A percentile compares a stretch with the other conserved stretches of the same genome.
Conservation (phyloP, 1,140 invertebrate species). For the Orchesella cincta region DNA sequence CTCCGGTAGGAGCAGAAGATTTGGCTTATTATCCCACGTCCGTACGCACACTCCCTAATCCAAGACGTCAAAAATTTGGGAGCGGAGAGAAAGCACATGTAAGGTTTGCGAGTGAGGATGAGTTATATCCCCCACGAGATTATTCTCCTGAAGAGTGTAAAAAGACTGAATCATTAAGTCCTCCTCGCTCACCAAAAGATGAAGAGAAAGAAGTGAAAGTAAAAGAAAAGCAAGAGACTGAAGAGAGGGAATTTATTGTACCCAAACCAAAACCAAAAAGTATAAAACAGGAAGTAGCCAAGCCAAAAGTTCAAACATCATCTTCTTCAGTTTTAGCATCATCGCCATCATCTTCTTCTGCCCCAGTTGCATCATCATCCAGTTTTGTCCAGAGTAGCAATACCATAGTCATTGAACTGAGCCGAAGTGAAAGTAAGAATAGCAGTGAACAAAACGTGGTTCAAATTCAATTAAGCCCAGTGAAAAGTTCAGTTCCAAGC, state of each 20-base stretch:
- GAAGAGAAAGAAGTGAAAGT: background rate
- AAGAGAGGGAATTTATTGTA: too few relatives aligned
- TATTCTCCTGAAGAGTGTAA: slow-evolving; percentile 1
- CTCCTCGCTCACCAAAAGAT: background rate
- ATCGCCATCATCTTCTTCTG: background rate
- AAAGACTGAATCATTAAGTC: slow-evolving; percentile 10
- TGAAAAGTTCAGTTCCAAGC: background rate
- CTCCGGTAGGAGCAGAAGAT: slow-evolving; percentile 13
- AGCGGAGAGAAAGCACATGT: background rate
- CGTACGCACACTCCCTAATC: slow-evolving; percentile 14
- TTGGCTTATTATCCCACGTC: background rate
- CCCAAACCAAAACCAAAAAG: background rate
- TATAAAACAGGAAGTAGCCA: background rate
- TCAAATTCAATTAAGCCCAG: slow-evolving; percentile 19
- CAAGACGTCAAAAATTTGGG: background rate
- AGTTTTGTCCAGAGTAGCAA: slow-evolving; percentile 9
- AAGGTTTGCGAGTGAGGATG: slow-evolving; percentile 13
- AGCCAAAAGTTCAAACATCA: slow-evolving; percentile 7
- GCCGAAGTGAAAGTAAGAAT: slow-evolving; percentile 1
- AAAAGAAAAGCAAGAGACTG: background rate
- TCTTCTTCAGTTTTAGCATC: background rate
- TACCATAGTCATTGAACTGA: slow-evolving; percentile 10
- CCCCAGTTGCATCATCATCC: background rate
- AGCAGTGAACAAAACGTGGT: background rate
- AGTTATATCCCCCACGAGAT: slow-evolving; percentile 9